Base-by-base conservation (phyloP, 2,797 vertebrate genomes). In the Alauda arvensis region DNA sequence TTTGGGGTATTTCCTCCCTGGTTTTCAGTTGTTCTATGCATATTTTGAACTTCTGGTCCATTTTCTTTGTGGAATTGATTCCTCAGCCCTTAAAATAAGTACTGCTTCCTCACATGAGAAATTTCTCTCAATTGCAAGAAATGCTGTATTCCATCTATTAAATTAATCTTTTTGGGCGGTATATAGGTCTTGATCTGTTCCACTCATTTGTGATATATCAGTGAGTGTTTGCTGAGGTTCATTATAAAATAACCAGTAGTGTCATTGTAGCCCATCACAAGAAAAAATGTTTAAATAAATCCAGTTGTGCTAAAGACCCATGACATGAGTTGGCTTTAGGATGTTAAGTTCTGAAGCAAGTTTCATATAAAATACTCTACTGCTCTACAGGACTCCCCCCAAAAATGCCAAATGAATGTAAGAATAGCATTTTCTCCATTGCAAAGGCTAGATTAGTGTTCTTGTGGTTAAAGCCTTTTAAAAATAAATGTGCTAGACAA, bases 241-340 rank as follows among this genome's bases (percentile, higher is more conserved):
- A 5, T 84, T 91, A 61, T 1, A 14, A 75, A 78, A 77, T 56
- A 90, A 48, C 56, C 33, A 78, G 42, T 71, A 66, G 74, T 74
- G 74, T 63, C 37, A 55, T 48, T 92, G 61, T 82, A 92, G 66
- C 42, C 65, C 29, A 43, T 87, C 53, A 71, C 37, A 91, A 88
- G 83, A 87, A 81, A 91, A 90, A 55, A 42, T 39, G 8, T 71
- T 88, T 80, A 87, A 87, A 93, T 80, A 92, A 89, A 92, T 71
- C 61, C 71, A 67, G 45, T 92, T 88, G 60, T 78, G 49, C 63
- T 87, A 65, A 45, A 93, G 48, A 80, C 56, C 56, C 70, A 75
- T 88, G 85, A 83, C 14, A 48, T 20, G 10, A 66, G 20, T 71
- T 92, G 37, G 52, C 40, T 82, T 92, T 83, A 72, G 33, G 26